Evolutionary conservation across 2,888 invertebrate genomes (phyloP).

Genomic region (Resseliella maxima): DNA sequence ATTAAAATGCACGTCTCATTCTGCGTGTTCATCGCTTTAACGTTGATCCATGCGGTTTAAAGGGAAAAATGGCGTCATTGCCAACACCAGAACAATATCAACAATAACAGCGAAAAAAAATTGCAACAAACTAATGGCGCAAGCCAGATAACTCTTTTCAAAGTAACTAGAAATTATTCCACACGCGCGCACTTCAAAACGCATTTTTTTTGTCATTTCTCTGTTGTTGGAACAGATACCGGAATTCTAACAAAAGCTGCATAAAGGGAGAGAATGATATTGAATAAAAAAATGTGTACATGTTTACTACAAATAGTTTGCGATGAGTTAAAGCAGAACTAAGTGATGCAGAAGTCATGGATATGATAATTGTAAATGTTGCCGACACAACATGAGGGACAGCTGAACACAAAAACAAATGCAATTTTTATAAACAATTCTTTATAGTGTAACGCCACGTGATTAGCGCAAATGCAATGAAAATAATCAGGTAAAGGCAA

Average conservation of each 20-base stretch:
- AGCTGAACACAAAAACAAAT: neutral
- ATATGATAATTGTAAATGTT: constrained; percentile 29
- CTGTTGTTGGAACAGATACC: neutral
- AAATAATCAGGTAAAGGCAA: neutral
- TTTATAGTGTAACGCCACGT: neutral
- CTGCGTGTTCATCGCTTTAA: neutral
- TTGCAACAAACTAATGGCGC: constrained; percentile 47
- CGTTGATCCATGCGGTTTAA: neutral
- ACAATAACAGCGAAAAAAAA: neutral
- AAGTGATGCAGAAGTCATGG: neutral
- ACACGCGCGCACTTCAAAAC: constrained; percentile 18
- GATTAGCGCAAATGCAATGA: constrained; percentile 19
- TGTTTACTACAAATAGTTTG: constrained; percentile 15
- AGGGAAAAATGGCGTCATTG: constrained; percentile 46
- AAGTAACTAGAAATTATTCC: constrained; percentile 33
- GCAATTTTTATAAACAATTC: constrained; percentile 8
- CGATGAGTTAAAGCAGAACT: constrained; percentile 9
- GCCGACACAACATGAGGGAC: constrained; percentile 5
- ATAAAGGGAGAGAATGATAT: neutral
- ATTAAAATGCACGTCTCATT: constrained; percentile 39
- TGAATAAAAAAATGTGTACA: neutral
- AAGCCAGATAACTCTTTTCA: constrained; percentile 8
- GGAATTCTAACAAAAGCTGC: neutral
- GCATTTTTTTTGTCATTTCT: constrained; percentile 22
- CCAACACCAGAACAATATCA: neutral